phyloP scores from a whole-genome alignment of 2,888 invertebrate species.

The Caenorhabditis sinica region DNA sequence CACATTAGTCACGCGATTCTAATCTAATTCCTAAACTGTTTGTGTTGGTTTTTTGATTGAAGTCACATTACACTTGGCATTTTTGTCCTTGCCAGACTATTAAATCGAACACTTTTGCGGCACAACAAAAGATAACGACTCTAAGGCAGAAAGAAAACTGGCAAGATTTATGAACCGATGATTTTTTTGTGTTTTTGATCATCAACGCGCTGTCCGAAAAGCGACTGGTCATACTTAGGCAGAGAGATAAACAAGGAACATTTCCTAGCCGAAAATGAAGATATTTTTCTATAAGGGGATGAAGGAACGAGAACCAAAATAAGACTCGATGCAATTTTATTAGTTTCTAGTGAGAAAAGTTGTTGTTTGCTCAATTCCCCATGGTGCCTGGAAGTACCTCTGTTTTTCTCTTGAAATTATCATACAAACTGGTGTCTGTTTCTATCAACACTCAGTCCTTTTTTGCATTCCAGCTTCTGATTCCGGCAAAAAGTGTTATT shows the following conservation, averaged over 20 bases:
- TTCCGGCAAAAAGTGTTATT: neutral
- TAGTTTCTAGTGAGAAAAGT: conserved; percentile 45
- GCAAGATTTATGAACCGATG: conserved; percentile 51
- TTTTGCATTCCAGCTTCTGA: conserved; percentile 13
- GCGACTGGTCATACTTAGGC: conserved; percentile 35
- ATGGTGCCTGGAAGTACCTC: conserved; percentile 46
- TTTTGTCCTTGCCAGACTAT: conserved; percentile 19
- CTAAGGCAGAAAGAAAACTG: conserved; percentile 36
- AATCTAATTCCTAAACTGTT: neutral
- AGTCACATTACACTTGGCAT: conserved; percentile 30
- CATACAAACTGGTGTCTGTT: conserved; percentile 10
- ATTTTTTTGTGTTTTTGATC: conserved; percentile 37
- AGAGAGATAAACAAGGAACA: conserved; percentile 41
- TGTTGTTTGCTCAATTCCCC: conserved; percentile 44
- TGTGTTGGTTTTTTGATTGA: conserved; percentile 20
- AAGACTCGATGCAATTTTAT: conserved; percentile 43
- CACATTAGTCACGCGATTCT: conserved; percentile 55
- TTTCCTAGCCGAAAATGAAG: conserved; percentile 4
- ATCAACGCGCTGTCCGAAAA: conserved; percentile 14
- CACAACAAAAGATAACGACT: conserved; percentile 48
- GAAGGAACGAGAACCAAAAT: conserved; percentile 15
- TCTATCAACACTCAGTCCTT: conserved; percentile 15
- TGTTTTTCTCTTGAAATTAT: conserved; percentile 60
- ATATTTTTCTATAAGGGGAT: neutral
- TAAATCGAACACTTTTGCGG: conserved; percentile 38